phyloP scores from a whole-genome alignment of 2,113 vertebrate genomes.

The Podarcis cretensis region DNA sequence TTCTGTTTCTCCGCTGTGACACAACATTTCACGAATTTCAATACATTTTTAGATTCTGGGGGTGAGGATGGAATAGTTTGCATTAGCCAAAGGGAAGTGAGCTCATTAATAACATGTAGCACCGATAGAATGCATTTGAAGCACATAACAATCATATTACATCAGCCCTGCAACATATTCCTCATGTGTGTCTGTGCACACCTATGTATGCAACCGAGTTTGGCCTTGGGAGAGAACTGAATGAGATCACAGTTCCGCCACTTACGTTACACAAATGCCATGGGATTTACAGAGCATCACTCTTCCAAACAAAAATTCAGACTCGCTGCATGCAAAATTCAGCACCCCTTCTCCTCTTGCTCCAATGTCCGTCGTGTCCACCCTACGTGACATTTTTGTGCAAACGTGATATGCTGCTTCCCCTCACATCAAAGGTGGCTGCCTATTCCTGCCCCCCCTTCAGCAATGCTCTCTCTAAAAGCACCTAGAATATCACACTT shows the following conservation, averaged over 20 bases:
- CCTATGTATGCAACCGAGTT: no score
- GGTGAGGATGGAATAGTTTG: neutral
- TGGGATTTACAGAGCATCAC: constrained; percentile 39
- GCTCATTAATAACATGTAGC: neutral
- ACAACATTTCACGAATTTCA: no score
- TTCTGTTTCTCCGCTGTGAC: no score
- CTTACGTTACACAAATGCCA: neutral
- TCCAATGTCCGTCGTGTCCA: neutral
- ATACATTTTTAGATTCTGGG: neutral
- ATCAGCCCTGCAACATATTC: neutral
- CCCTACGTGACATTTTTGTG: neutral
- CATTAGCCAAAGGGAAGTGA: neutral
- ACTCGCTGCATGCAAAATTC: neutral
- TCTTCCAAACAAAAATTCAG: constrained; percentile 57
- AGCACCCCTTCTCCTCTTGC: neutral
- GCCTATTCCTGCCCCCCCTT: neutral
- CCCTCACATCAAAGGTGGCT: neutral
- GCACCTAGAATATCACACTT: constrained; percentile 1
- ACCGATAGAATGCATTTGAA: neutral
- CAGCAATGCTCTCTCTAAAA: constrained; percentile 12
- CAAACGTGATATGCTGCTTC: neutral
- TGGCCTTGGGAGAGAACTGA: neutral
- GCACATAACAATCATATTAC: neutral
- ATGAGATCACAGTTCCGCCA: neutral
- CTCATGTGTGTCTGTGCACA: no score